Evolutionary conservation across 23 tunicate species (phyloP).

Genomic region (Trididemnum miniatum): DNA sequence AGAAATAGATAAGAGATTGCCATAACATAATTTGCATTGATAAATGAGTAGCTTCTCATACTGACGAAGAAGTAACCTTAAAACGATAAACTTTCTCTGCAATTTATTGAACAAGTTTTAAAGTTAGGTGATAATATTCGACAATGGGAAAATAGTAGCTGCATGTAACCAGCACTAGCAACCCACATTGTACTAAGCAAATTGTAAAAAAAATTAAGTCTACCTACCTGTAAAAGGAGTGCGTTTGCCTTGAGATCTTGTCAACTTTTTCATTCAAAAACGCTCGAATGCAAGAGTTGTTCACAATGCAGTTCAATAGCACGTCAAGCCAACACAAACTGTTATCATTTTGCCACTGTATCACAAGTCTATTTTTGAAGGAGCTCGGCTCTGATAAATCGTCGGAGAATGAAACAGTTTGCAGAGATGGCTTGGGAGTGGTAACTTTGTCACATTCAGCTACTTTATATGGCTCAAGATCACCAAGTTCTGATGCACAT

Average conservation of each 20-base stretch:
- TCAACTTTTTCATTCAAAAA: background rate
- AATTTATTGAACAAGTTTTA: too few species aligned
- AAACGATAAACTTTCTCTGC: too few species aligned
- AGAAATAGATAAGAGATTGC: too few species aligned
- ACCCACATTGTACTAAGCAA: too few species aligned
- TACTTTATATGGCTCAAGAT: background rate
- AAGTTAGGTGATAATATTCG: too few species aligned
- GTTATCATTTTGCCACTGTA: constrained; percentile 43
- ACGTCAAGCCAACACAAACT: constrained; percentile 67
- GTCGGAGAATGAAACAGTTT: background rate
- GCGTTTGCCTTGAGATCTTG: too few species aligned
- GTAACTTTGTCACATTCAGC: background rate
- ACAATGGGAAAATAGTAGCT: too few species aligned
- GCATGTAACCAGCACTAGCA: too few species aligned
- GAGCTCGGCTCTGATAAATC: background rate
- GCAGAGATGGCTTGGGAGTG: background rate
- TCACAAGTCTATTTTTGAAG: background rate
- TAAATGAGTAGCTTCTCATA: too few species aligned
- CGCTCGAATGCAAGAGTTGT: background rate
- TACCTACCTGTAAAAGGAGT: constrained; percentile 1
- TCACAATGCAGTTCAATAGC: constrained; percentile 33
- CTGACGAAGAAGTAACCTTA: too few species aligned
- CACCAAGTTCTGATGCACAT: background rate
- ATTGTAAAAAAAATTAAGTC: background rate
- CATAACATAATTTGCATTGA: too few species aligned